Conservation (phyloP, 2,888 invertebrate species). For the Gastracanthus pulcherrimus region DNA sequence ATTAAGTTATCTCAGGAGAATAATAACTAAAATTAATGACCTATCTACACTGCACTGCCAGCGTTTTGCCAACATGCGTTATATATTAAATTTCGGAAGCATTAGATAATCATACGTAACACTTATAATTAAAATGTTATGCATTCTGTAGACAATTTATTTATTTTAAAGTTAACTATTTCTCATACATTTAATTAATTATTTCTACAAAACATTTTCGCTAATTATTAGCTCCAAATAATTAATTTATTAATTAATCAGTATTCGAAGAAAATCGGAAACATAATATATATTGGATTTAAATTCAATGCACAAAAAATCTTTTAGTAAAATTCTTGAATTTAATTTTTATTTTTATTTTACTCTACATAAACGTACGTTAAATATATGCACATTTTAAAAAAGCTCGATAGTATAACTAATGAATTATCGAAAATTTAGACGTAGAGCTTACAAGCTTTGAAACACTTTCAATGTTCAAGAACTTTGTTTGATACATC, state of each 20-base stretch:
- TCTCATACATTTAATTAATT: not conserved
- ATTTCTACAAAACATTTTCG: too few relatives aligned
- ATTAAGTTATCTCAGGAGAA: not conserved
- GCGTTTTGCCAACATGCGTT: not conserved
- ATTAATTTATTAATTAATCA: too few relatives aligned
- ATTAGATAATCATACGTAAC: slow-evolving; percentile 13
- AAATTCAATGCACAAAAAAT: not conserved
- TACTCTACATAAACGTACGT: not conserved
- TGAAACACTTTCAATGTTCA: too few relatives aligned
- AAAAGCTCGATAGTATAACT: not conserved
- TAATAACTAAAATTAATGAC: slow-evolving; percentile 21
- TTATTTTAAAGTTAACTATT: not conserved
- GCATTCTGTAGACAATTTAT: not conserved
- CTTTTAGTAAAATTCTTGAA: not conserved
- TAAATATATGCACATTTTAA: not conserved
- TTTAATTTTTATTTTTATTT: not conserved
- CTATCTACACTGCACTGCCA: not conserved
- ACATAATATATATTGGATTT: too few relatives aligned
- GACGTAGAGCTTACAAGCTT: too few relatives aligned
- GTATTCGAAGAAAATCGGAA: too few relatives aligned
- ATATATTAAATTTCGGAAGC: slow-evolving; percentile 8
- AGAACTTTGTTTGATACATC: too few relatives aligned
- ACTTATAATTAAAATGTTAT: not conserved
- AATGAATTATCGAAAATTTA: too few relatives aligned
- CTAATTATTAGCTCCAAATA: too few relatives aligned